Conservation (phyloP, 2,797 vertebrate species). For the Pygocentrus nattereri region DNA sequence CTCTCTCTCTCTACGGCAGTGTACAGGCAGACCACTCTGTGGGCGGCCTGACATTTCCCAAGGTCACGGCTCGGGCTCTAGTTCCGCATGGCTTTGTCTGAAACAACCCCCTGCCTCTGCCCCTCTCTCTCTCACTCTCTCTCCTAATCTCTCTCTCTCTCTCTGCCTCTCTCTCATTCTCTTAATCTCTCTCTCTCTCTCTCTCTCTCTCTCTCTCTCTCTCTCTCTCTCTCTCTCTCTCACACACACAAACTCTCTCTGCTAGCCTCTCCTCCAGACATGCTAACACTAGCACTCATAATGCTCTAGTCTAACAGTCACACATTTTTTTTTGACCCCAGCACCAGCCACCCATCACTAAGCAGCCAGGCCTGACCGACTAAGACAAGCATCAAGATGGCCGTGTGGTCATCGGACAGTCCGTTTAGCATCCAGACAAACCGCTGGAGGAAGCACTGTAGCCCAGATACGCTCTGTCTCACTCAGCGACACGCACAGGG, state of each 20-base stretch:
- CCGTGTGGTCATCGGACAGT: conserved; percentile 75
- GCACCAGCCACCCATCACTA: conserved; percentile 19
- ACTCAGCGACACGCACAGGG: not conserved
- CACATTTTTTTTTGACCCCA: conserved; percentile 44
- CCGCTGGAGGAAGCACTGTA: not conserved
- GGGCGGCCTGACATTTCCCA: conserved; percentile 79
- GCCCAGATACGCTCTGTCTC: conserved; percentile 6
- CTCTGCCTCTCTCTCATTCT: not conserved
- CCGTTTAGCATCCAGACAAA: conserved; percentile 77
- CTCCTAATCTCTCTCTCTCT: too few relatives aligned
- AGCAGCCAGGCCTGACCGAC: conserved; percentile 46
- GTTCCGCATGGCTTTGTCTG: conserved; percentile 65
- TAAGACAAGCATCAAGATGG: conserved; percentile 66
- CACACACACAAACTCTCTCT: conserved; percentile 29
- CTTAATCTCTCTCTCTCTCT: not conserved
- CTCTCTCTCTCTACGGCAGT: conserved; percentile 37
- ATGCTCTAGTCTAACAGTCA: conserved; percentile 18
- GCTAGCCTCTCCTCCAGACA: not conserved
- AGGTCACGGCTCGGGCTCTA: conserved; percentile 72
- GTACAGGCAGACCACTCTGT: conserved; percentile 57
- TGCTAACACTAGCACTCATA: conserved; percentile 8
- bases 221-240: not conserved
- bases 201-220: not conserved
- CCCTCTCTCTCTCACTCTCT: conserved; percentile 34
- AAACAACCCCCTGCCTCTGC: conserved; percentile 54